A percentile compares a stretch with the other conserved stretches of the same genome.
These are phyloP conservation scores for Sylvilagus bachmani DNA, from an alignment of 2,113 vertebrate genomes.

Conservation along the genomic window DNA sequence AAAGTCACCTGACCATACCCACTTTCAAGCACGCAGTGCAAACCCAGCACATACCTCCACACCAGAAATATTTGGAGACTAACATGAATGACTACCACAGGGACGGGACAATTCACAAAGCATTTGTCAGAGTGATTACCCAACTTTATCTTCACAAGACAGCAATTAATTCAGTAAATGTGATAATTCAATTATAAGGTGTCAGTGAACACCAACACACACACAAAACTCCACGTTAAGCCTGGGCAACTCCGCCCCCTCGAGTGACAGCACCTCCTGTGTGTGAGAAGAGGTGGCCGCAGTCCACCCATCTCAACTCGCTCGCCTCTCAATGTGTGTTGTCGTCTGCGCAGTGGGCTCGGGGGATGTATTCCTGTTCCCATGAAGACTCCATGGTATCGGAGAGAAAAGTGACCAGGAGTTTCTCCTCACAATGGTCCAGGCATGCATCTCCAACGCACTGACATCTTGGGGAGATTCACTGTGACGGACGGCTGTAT, in stretches of 20 bases:
- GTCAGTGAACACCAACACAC: constrained; percentile 22
- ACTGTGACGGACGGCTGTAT: neutral
- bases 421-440: neutral
- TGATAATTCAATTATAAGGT: constrained; percentile 3
- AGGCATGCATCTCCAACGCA: neutral
- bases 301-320: neutral
- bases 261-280: neutral
- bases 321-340: neutral
- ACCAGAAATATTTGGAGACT: neutral
- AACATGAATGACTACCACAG: neutral
- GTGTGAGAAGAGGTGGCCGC: neutral
- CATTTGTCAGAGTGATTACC: neutral
- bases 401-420: neutral
- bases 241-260: neutral
- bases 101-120: neutral
- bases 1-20: neutral
- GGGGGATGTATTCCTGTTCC: neutral
- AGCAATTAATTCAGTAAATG: constrained; percentile 25
- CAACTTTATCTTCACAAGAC: neutral
- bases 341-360: neutral
- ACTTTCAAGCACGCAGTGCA: neutral
- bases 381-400: neutral
- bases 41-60: neutral
- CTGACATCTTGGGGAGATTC: neutral
- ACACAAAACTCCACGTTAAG: neutral